phyloP scores from a whole-genome alignment of 2,888 invertebrate genomes.

The Carcina quercana region DNA sequence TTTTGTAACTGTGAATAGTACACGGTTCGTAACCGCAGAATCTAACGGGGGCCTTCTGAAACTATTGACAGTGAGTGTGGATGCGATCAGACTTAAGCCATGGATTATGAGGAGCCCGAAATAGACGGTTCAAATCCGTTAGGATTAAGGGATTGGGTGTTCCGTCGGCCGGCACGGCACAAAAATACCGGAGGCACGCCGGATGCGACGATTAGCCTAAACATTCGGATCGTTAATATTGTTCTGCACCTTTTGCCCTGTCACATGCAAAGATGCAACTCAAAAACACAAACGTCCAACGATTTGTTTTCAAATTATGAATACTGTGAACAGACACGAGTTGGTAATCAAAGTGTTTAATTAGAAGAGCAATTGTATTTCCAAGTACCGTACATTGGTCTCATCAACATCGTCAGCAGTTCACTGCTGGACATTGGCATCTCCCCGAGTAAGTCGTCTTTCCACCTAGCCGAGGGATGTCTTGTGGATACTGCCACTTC shows the following conservation, averaged over 20 bases:
- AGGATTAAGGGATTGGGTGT: conserved; percentile 71
- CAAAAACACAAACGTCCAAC: no score
- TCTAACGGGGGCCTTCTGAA: conserved; percentile 65
- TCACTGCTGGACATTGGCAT: no score
- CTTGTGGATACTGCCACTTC: no score
- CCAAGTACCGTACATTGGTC: no score
- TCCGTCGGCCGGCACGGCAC: conserved; percentile 66
- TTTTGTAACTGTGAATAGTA: conserved; percentile 52
- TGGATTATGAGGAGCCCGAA: conserved; percentile 73
- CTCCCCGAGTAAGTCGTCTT: no score
- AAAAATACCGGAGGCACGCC: conserved; percentile 69
- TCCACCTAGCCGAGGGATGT: no score
- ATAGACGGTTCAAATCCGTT: conserved; percentile 71
- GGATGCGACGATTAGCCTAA: conserved; percentile 72
- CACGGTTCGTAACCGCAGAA: conserved; percentile 62
- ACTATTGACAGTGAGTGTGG: conserved; percentile 75
- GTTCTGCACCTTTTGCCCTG: conserved; percentile 44
- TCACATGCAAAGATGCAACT: conserved; percentile 15
- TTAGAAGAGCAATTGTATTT: no score
- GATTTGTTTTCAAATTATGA: no score
- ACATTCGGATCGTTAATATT: conserved; percentile 63
- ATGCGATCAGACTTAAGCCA: conserved; percentile 71
- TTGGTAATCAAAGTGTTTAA: no score
- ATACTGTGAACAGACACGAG: no score
- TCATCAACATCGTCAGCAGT: no score